Conservation (phyloP, 2,888 invertebrate species). For the Cephus runcator region DNA sequence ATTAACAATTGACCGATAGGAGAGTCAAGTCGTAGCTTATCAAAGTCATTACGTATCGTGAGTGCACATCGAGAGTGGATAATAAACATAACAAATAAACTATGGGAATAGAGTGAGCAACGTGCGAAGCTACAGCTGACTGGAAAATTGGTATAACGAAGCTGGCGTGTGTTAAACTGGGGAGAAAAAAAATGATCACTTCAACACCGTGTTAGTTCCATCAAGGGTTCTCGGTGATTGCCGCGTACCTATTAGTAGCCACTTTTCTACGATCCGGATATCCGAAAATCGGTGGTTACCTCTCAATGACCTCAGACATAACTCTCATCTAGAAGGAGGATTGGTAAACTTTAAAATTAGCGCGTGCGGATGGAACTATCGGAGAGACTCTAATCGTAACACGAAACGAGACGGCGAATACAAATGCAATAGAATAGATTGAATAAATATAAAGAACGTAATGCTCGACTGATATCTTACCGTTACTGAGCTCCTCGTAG, state of each 20-base stretch:
- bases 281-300: not conserved
- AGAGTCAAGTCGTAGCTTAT: not conserved
- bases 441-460: not conserved
- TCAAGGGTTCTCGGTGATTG: not conserved
- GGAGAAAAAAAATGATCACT: not conserved
- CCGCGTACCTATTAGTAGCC: not conserved
- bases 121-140: not conserved
- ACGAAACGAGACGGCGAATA: not conserved
- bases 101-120: not conserved
- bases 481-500: conserved; percentile 83
- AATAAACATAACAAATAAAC: not conserved
- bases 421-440: not conserved
- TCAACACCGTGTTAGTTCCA: not conserved
- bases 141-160: not conserved
- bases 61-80: not conserved
- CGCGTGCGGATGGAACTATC: not conserved
- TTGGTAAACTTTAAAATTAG: not conserved
- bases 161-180: not conserved
- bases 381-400: not conserved
- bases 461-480: conserved; percentile 63
- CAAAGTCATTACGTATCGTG: not conserved
- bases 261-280: not conserved
- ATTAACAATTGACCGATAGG: not conserved
- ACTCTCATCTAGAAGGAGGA: conserved; percentile 48
- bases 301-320: conserved; percentile 38